Conservation (phyloP, 2,113 vertebrate species). For the Chamaetylas fuelleborni region DNA sequence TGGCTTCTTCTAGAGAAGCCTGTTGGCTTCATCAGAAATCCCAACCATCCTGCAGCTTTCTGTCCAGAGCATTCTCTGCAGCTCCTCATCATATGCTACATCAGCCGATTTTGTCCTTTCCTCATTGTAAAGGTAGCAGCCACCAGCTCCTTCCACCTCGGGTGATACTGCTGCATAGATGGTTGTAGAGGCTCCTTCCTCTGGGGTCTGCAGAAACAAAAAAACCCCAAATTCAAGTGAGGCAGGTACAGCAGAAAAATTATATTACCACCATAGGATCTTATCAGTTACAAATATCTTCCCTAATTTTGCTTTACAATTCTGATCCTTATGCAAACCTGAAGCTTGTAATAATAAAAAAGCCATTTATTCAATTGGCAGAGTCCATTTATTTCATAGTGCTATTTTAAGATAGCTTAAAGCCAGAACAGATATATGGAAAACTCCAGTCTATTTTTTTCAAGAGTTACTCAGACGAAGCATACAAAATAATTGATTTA, state of each 20-base stretch:
- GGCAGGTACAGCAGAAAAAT: not conserved
- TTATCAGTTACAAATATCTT: not conserved
- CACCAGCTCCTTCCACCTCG: conserved; percentile 81
- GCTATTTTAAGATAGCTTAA: not conserved
- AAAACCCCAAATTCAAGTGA: not conserved
- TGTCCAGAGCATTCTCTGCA: conserved; percentile 85
- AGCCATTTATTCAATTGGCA: not conserved
- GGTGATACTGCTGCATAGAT: conserved; percentile 78
- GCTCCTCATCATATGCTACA: conserved; percentile 71
- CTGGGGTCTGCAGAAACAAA: conserved; percentile 77
- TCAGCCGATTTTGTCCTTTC: conserved; percentile 73
- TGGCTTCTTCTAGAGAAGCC: conserved; percentile 13
- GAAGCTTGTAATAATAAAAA: not conserved
- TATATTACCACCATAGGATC: not conserved
- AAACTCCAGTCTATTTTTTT: not conserved
- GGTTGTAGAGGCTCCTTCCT: conserved; percentile 83
- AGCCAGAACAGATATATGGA: not conserved
- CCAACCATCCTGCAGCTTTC: conserved; percentile 81
- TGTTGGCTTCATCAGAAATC: conserved; percentile 40
- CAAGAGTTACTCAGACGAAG: not conserved
- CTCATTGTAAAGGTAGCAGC: conserved; percentile 88
- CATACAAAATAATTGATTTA: not conserved
- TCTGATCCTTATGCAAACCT: not conserved
- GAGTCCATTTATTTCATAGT: not conserved
- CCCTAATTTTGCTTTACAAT: not conserved